Evolutionary conservation across 2,888 invertebrate species (phyloP).

Genomic region (Dicyrtomina minuta): DNA sequence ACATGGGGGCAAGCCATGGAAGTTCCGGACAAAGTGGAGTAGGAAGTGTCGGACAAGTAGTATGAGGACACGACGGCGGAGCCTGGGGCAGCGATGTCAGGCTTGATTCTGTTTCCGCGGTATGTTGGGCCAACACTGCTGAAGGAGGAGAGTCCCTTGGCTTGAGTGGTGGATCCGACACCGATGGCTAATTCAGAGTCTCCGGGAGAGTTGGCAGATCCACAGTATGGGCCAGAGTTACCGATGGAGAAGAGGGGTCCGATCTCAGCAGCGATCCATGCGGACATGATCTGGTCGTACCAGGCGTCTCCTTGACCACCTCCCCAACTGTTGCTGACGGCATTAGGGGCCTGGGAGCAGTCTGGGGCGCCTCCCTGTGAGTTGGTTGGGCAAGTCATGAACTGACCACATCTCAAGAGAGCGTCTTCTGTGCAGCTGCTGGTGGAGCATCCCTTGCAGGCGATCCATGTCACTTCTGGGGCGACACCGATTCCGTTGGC

Average conservation of each 20-base stretch:
- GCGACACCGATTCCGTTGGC: slow-evolving; percentile 32
- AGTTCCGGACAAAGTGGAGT: slow-evolving; percentile 30
- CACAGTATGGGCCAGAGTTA: slow-evolving; percentile 29
- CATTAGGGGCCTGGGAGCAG: slow-evolving; percentile 31
- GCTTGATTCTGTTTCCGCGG: slow-evolving; percentile 17
- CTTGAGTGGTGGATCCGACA: slow-evolving; percentile 21
- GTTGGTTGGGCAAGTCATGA: slow-evolving; percentile 27
- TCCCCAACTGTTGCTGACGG: slow-evolving; percentile 34
- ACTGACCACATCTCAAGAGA: slow-evolving; percentile 22
- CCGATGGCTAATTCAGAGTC: slow-evolving; percentile 16
- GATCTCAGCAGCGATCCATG: slow-evolving; percentile 22
- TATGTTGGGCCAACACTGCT: slow-evolving; percentile 25
- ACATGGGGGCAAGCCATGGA: slow-evolving; percentile 24
- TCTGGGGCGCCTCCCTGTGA: slow-evolving; percentile 4
- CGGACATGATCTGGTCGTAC: slow-evolving; percentile 16
- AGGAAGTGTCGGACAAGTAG: slow-evolving; percentile 24
- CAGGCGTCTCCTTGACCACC: slow-evolving; percentile 26
- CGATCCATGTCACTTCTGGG: slow-evolving; percentile 22
- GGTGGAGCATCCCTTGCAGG: slow-evolving; percentile 24
- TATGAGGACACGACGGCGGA: slow-evolving; percentile 23
- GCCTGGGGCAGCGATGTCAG: slow-evolving; percentile 33
- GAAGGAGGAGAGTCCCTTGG: slow-evolving; percentile 12
- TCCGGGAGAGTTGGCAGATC: slow-evolving; percentile 27
- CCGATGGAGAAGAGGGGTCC: slow-evolving; percentile 29
- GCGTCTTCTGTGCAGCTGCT: slow-evolving; percentile 15